Percentiles rank a stretch among this genome's conserved stretches.
Conservation (phyloP, 2,888 invertebrate species). For the Argyresthia goedartella region DNA sequence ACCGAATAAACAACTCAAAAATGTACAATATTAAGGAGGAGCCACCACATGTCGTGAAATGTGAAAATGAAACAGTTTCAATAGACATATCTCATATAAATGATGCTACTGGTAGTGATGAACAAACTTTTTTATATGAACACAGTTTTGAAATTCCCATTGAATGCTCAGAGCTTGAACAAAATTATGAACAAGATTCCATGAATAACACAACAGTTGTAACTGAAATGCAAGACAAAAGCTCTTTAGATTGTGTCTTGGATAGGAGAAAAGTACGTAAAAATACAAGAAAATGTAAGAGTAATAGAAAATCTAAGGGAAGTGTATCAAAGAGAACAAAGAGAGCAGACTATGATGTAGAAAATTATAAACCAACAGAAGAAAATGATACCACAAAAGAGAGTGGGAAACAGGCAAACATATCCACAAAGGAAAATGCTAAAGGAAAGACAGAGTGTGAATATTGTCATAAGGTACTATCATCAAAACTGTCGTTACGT, state of each 20-base stretch:
- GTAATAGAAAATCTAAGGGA: constrained; percentile 1
- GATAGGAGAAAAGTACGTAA: neutral
- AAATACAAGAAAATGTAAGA: neutral
- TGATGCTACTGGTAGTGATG: neutral
- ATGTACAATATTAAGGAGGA: constrained; percentile 10
- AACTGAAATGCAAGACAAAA: constrained; percentile 1
- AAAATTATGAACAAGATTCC: no score
- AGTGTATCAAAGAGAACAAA: constrained; percentile 4
- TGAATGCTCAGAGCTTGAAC: no score
- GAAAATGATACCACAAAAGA: constrained; percentile 9
- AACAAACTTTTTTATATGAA: neutral
- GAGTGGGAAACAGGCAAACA: constrained; percentile 13
- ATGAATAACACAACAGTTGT: neutral
- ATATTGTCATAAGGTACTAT: constrained; percentile 49
- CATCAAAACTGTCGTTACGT: constrained; percentile 44
- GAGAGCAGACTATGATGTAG: constrained; percentile 13
- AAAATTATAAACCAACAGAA: constrained; percentile 11
- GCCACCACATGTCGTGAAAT: neutral
- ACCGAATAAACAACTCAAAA: constrained; percentile 13
- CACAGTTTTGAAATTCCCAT: no score
- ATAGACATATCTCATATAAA: constrained; percentile 1
- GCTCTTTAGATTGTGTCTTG: neutral
- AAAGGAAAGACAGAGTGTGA: constrained; percentile 47
- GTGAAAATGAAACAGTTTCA: neutral
- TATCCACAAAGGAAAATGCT: constrained; percentile 7